Evolutionary conservation across 2,113 vertebrate species (phyloP), one percentile per base, ranked within the genome.

Genomic region (Myiagra hebetior): DNA sequence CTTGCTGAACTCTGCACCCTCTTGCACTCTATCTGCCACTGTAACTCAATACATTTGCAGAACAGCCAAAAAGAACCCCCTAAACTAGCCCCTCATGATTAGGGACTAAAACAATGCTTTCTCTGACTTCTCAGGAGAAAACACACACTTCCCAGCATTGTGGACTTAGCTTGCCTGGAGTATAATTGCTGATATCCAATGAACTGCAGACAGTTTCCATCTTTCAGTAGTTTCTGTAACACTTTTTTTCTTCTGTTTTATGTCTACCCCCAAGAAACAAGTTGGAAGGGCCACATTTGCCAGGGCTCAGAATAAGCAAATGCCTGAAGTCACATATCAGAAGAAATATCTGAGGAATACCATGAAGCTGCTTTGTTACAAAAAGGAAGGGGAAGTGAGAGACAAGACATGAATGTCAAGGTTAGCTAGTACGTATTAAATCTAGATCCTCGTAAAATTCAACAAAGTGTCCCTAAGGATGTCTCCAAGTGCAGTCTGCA

Each of bases 111-210:
- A 93, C 90, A 91, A 57, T 79, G 80, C 77, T 88, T 90, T 91
- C 84, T 95, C 92, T 85, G 81, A 94, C 69, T 93, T 82, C 68
- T 91, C 82, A 73, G 73, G 89, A 98, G 91, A 97, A 96, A 97
- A 95, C 68, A 77, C 76, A 64, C 50, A 82, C 75, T 85, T 96
- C 63, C 80, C 27, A 69, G 57, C 47, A 74, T 44, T 73, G 85
- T 2, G 18, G 53, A 53, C 55, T 74, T 86, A 69, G 90, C 70
- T 82, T 87, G 62, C 56, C 92, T 78, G 35, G 73, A 91, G 60
- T 50, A 39, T 86, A 81, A 96, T 95, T 96, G 94, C 92, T 83
- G 60, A 14, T 84, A 62, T 87, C 75, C 50, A 79, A 50, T 95
- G 83, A 96, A 89, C 84, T 96, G 88, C 85, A 96, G 94, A 74